phyloP scores from a whole-genome alignment of 64 coral and sea anemone species.

The Astreopora myriophthalma region DNA sequence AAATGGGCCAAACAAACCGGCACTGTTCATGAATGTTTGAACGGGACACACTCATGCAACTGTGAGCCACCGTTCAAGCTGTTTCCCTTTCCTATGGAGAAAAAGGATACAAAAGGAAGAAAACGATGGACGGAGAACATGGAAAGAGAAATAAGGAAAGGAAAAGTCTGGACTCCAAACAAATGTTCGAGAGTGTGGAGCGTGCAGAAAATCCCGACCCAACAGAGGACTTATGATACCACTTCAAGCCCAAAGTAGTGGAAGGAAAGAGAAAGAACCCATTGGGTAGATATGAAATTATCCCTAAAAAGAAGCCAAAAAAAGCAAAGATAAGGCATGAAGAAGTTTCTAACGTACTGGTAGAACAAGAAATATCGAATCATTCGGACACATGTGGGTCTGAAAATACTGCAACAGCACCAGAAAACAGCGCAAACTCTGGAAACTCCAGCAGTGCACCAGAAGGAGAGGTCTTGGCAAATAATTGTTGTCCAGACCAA shows the following conservation, averaged over 20 bases:
- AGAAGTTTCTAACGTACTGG: background rate
- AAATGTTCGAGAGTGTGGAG: conserved; percentile 1
- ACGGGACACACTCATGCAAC: no score
- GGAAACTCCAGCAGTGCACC: background rate
- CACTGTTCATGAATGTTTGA: no score
- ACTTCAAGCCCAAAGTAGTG: background rate
- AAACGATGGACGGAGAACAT: no score
- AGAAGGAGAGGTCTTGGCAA: background rate
- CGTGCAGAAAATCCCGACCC: background rate
- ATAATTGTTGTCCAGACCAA: no score
- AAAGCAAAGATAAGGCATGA: background rate
- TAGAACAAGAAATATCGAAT: background rate
- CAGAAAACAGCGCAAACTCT: background rate
- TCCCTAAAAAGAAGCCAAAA: background rate
- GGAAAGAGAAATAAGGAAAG: background rate
- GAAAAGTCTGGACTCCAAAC: background rate
- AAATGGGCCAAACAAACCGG: no score
- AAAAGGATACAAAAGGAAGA: no score
- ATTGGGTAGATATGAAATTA: background rate
- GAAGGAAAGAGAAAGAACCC: background rate
- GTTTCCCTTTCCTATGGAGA: no score
- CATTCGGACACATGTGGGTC: background rate
- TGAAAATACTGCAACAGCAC: background rate
- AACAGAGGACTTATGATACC: background rate
- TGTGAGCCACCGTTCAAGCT: no score